Evolutionary conservation across 2,888 invertebrate species (phyloP), one percentile per base, ranked within the genome.

Genomic region (Odontomyia ornata): DNA sequence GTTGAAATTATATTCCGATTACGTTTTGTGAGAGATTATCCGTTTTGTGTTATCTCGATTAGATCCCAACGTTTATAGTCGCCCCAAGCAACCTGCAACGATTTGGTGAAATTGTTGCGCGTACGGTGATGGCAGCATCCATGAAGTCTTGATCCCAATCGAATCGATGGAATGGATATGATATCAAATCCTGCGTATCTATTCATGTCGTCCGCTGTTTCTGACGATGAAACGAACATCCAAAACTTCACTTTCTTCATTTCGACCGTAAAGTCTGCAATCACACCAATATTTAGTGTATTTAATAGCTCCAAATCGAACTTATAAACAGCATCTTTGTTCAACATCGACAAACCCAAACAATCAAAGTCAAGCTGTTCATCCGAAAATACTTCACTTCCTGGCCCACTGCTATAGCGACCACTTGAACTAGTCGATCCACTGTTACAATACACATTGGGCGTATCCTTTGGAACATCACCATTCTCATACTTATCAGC

Each of bases 251-350:
- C 91, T 88, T 94, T 94, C 82, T 93, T 92, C 83, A 93, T 93
- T 84, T 95, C 94, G 9, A 95, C 93, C 94, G 94, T 95, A 75
- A 95, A 89, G 86, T 95, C 94, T 79, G 93, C 90, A 81, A 95
- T 94, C 72, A 91, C 92, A 76, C 89, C 89, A 18, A 94, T 91
- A 81, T 91, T 91, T 43, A 93, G 88, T 23, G 89, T 88, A 84
- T 91, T 92, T 46, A 95, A 85, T 64, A 94, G 86, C 81, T 90
- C 89, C 75, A 93, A 93, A 83, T 95, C 94, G 80, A 90, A 89
- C 80, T 88, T 89, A 75, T 92, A 87, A 1, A 91, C 89, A 83
- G 89, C 88, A 83, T 91, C 90, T 23, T 73, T 60, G 36, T 73
- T 73, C 57, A 73, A 36, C 7, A 73, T 43, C 1, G 73, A 57